phyloP scores from a whole-genome alignment of 2,113 vertebrate species.

The Planiliza haematocheilus region DNA sequence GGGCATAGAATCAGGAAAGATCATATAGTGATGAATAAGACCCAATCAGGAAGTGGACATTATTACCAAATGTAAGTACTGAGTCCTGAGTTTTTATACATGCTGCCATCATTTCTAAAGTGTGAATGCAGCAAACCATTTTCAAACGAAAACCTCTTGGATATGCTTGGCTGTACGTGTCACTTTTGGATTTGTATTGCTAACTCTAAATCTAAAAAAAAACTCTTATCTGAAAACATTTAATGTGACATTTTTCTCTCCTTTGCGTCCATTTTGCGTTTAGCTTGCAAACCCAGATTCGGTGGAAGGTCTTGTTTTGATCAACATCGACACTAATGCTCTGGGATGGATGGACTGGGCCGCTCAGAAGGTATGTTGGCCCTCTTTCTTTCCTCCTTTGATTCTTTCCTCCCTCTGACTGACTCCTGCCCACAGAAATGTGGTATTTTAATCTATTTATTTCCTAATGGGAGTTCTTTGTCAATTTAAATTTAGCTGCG shows the following conservation, averaged over 20 bases:
- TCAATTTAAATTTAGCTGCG: slow-evolving; percentile 10
- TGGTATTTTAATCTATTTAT: slow-evolving; percentile 16
- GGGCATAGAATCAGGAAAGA: too few relatives aligned
- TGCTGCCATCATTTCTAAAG: too few relatives aligned
- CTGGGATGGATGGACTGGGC: slow-evolving; percentile 96
- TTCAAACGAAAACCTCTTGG: too few relatives aligned
- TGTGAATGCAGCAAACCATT: too few relatives aligned
- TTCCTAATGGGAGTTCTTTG: neutral
- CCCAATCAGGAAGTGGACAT: too few relatives aligned
- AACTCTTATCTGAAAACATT: neutral
- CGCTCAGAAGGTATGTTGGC: slow-evolving; percentile 87
- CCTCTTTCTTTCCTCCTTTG: neutral
- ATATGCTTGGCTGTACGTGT: too few relatives aligned
- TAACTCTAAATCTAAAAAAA: too few relatives aligned
- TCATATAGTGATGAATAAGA: too few relatives aligned
- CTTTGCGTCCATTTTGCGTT: neutral
- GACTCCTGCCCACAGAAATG: neutral
- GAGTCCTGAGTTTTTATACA: too few relatives aligned
- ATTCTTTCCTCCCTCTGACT: neutral
- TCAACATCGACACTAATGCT: slow-evolving; percentile 91
- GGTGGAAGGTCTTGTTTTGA: slow-evolving; percentile 91
- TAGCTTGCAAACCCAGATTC: slow-evolving; percentile 87
- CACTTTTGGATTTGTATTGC: too few relatives aligned
- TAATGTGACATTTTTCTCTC: neutral
- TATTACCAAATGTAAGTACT: too few relatives aligned